Evolutionary conservation across 2,113 vertebrate genomes (phyloP).

Genomic region (Hypanus sabinus): DNA sequence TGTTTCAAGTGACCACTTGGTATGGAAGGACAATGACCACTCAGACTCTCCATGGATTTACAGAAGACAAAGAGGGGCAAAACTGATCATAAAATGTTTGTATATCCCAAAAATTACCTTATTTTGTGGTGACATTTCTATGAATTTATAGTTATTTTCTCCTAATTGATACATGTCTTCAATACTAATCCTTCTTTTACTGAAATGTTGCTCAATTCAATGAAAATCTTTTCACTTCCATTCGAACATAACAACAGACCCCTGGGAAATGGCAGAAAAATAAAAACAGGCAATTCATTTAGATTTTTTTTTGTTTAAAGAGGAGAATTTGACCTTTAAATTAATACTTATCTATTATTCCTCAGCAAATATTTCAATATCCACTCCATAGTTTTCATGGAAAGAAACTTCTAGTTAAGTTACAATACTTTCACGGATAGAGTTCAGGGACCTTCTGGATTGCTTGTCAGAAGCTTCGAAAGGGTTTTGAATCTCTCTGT

Average conservation of each 20-base stretch:
- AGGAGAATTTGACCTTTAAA: background rate
- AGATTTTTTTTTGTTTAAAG: background rate
- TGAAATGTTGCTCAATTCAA: background rate
- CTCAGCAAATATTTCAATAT: background rate
- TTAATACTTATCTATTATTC: background rate
- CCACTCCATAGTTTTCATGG: background rate
- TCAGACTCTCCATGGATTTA: background rate
- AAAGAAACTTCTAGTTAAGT: background rate
- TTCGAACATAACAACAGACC: background rate
- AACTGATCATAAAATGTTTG: background rate
- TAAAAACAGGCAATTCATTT: background rate
- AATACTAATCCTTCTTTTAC: background rate
- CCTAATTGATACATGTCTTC: background rate
- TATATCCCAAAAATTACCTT: background rate
- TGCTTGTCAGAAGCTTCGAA: conserved; percentile 52
- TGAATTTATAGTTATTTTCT: background rate
- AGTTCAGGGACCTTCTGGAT: background rate
- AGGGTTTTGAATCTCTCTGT: conserved; percentile 70
- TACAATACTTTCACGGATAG: background rate
- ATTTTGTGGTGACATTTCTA: background rate
- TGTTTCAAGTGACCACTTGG: background rate
- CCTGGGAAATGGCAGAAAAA: background rate
- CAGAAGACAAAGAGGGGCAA: background rate
- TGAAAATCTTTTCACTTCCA: background rate
- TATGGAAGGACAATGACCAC: background rate